Conservation (phyloP, 2,888 invertebrate genomes). For the Pammene fasciana region DNA sequence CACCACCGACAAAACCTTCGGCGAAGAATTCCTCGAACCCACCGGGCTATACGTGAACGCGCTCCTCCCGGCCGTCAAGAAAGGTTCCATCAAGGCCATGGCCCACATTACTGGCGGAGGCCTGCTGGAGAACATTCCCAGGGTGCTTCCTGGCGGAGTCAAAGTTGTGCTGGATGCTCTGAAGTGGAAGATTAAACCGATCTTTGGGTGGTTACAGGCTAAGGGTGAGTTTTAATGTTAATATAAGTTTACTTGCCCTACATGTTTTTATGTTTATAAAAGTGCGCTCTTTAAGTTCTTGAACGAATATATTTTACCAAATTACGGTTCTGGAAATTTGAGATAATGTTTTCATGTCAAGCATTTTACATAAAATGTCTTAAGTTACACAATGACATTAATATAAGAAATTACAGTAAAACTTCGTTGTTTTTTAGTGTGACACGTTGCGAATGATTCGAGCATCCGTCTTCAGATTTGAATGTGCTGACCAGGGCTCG, state of each 20-base stretch:
- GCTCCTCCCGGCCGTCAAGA: slow-evolving; percentile 87
- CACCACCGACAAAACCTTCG: slow-evolving; percentile 72
- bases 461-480: no score
- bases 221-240: slow-evolving; percentile 72
- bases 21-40: slow-evolving; percentile 92
- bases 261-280: no score
- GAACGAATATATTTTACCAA: no score
- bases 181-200: slow-evolving; percentile 88
- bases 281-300: no score
- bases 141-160: slow-evolving; percentile 88
- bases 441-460: no score
- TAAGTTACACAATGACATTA: no score
- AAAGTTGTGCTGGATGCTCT: slow-evolving; percentile 87
- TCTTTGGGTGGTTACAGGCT: slow-evolving; percentile 95
- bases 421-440: no score
- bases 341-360: no score
- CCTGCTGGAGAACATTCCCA: slow-evolving; percentile 92
- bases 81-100: slow-evolving; percentile 90
- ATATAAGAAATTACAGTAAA: no score
- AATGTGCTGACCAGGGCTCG: no score
- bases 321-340: no score
- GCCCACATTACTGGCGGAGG: slow-evolving; percentile 98
- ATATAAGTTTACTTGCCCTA: neutral
- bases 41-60: slow-evolving; percentile 93
- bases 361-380: no score